Percentiles rank a stretch among this genome's conserved stretches.
phyloP scores from a whole-genome alignment of 2,888 invertebrate species.

The Carterocephalus palaemon region DNA sequence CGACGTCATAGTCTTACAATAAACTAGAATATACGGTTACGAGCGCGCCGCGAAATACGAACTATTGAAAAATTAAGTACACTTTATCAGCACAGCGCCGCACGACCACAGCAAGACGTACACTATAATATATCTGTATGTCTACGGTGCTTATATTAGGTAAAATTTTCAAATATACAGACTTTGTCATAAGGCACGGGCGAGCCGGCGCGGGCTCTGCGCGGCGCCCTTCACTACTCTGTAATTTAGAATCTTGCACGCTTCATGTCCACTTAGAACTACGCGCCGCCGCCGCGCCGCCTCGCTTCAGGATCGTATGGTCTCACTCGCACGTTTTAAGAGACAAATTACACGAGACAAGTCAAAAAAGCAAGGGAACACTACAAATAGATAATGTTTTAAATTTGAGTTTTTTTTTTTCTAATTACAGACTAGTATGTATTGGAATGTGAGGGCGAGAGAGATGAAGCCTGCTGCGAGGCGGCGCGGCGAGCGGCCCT shows the following conservation, averaged over 20 bases:
- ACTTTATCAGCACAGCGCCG: slow-evolving; percentile 27
- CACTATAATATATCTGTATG: no score
- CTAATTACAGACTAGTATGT: no score
- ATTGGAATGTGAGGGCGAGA: no score
- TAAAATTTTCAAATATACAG: slow-evolving; percentile 45
- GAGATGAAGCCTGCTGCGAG: no score
- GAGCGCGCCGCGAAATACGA: slow-evolving; percentile 24
- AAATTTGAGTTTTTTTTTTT: no score
- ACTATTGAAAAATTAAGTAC: slow-evolving; percentile 31
- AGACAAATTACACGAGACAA: no score
- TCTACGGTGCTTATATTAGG: neutral
- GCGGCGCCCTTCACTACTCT: slow-evolving; percentile 53
- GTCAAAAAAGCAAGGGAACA: no score
- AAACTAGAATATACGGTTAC: no score
- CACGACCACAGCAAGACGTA: no score
- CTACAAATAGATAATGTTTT: no score
- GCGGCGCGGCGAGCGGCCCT: no score
- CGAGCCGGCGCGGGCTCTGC: slow-evolving; percentile 38
- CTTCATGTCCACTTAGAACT: slow-evolving; percentile 45
- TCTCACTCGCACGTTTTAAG: neutral
- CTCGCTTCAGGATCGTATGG: neutral
- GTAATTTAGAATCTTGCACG: slow-evolving; percentile 73
- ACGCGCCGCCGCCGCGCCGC: slow-evolving; percentile 3
- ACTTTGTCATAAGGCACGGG: slow-evolving; percentile 60
- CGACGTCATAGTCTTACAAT: no score